Evolutionary conservation across 1,140 invertebrate genomes (phyloP).

Genomic region (Elymnias hypermnestra): DNA sequence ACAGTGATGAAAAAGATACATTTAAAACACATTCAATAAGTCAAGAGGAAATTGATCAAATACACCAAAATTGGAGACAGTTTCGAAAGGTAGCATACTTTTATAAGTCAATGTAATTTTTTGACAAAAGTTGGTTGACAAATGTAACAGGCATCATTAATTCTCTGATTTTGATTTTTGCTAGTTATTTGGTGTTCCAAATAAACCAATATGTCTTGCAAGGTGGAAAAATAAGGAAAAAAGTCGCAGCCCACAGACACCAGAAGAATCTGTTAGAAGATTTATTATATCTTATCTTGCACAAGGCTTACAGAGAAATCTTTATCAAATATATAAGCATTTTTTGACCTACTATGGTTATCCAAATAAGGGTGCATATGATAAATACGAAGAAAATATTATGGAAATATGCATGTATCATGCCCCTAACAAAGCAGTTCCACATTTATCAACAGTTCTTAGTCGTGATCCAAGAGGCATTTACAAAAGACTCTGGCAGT

Average conservation of each 20-base stretch:
- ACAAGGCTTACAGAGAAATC: slow-evolving; percentile 40
- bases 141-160: too few relatives aligned
- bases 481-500: slow-evolving; percentile 37
- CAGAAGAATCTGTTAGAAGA: slow-evolving; percentile 39
- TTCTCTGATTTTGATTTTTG: too few relatives aligned
- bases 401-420: slow-evolving; percentile 49
- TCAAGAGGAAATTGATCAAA: slow-evolving; percentile 32
- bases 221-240: slow-evolving; percentile 48
- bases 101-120: too few relatives aligned
- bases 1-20: slow-evolving; percentile 11
- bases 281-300: slow-evolving; percentile 49
- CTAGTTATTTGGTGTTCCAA: slow-evolving; percentile 43
- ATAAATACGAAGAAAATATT: slow-evolving; percentile 43
- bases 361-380: slow-evolving; percentile 35
- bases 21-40: slow-evolving; percentile 25
- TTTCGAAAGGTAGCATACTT: slow-evolving; percentile 34
- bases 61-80: slow-evolving; percentile 37
- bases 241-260: slow-evolving; percentile 23
- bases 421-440: slow-evolving; percentile 34
- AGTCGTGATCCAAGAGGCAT: slow-evolving; percentile 49
- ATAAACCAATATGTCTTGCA: slow-evolving; percentile 45
- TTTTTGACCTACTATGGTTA: slow-evolving; percentile 32
- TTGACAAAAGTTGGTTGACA: too few relatives aligned
- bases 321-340: slow-evolving; percentile 49
- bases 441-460: slow-evolving; percentile 38